A percentile compares a stretch with the other conserved stretches of the same genome.
Conservation (phyloP, 2,113 vertebrate genomes). For the Melozone crissalis region DNA sequence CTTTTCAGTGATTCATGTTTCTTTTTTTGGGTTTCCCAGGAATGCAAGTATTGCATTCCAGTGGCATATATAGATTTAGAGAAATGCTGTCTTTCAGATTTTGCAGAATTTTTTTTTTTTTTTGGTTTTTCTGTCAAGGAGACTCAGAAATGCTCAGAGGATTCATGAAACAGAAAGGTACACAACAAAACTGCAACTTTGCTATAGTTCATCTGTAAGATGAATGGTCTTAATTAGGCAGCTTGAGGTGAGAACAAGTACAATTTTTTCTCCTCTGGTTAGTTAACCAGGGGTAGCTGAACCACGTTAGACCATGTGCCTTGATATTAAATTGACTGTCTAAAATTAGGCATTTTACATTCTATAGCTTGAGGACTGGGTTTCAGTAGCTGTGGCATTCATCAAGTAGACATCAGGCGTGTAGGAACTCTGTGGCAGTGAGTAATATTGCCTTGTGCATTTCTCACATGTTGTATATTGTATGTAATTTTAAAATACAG, state of each 20-base stretch:
- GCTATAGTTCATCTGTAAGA: neutral
- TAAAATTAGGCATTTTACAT: slow-evolving; percentile 77
- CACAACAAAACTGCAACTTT: neutral
- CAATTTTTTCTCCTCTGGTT: slow-evolving; percentile 55
- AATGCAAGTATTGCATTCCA: neutral
- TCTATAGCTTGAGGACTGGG: slow-evolving; percentile 60
- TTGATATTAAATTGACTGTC: slow-evolving; percentile 66
- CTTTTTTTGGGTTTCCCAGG: slow-evolving; percentile 11
- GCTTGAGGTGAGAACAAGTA: slow-evolving; percentile 11
- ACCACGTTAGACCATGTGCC: slow-evolving; percentile 54
- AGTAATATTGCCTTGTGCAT: slow-evolving; percentile 43
- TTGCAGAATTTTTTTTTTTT: neutral
- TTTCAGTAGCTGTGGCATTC: slow-evolving; percentile 62
- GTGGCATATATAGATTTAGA: neutral
- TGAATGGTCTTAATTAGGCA: neutral
- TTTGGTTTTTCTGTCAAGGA: neutral
- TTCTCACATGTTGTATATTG: neutral
- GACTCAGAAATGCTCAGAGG: neutral
- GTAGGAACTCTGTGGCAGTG: slow-evolving; percentile 65
- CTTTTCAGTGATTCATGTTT: slow-evolving; percentile 7
- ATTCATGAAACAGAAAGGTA: neutral
- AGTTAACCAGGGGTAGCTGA: slow-evolving; percentile 56
- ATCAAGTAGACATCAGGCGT: slow-evolving; percentile 26
- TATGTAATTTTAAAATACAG: neutral
- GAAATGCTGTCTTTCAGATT: neutral